Conservation (phyloP, 92 coral and sea anemone species). For the Phenganax subtilis region DNA sequence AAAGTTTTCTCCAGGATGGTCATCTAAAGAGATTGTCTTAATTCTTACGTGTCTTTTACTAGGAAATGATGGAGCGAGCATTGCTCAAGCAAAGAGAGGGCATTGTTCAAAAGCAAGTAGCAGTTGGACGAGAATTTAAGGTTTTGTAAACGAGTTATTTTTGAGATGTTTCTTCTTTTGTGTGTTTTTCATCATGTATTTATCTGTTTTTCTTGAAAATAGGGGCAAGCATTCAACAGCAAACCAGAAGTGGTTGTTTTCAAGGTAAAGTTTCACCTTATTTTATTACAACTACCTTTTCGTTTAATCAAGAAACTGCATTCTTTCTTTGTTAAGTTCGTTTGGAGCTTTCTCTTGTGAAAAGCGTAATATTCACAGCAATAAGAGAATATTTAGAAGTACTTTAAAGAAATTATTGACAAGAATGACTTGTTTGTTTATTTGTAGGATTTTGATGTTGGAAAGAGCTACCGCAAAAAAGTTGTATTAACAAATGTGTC, state of each 20-base stretch:
- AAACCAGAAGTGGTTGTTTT: slow-evolving; percentile 94
- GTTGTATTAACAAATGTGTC: slow-evolving; percentile 87
- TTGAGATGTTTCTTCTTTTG: neutral
- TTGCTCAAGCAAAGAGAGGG: slow-evolving; percentile 82
- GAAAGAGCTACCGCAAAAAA: slow-evolving; percentile 86
- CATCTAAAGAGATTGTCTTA: neutral
- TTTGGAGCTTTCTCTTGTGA: neutral
- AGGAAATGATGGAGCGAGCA: slow-evolving; percentile 96
- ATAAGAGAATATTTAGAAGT: neutral
- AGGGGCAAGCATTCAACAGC: slow-evolving; percentile 99
- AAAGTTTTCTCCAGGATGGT: no score
- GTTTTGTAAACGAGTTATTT: slow-evolving; percentile 30
- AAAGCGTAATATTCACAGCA: neutral
- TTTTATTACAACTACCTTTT: no score
- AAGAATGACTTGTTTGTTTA: neutral
- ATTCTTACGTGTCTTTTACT: neutral
- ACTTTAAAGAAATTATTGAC: no score
- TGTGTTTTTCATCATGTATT: neutral
- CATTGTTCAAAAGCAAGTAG: slow-evolving; percentile 94
- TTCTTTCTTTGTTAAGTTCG: no score
- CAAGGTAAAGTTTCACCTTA: slow-evolving; percentile 55
- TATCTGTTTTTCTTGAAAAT: slow-evolving; percentile 13
- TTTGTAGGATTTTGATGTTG: slow-evolving; percentile 89
- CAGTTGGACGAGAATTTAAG: slow-evolving; percentile 96
- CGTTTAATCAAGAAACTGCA: no score